Evolutionary conservation across 2,113 vertebrate genomes (phyloP).

Genomic region (Psammodynastes pulverulentus): DNA sequence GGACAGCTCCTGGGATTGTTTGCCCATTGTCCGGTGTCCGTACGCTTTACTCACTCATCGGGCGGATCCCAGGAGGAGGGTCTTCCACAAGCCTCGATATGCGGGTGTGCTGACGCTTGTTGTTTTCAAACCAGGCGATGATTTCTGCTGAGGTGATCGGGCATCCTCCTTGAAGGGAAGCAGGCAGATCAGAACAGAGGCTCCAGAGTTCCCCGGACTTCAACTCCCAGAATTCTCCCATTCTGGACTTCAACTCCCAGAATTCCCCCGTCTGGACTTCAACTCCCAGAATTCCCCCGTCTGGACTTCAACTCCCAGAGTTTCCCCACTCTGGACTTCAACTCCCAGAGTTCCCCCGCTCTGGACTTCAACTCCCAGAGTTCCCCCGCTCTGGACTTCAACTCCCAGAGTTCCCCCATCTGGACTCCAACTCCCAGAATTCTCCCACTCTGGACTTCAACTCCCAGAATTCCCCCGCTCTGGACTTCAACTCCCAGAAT

Average conservation of each 20-base stretch:
- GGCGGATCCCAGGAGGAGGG: accelerated
- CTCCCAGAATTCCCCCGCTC: too few relatives aligned
- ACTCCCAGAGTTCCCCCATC: too few relatives aligned
- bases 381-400: too few relatives aligned
- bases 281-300: neutral
- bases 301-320: neutral
- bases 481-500: too few relatives aligned
- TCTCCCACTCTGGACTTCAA: too few relatives aligned
- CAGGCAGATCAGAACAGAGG: neutral
- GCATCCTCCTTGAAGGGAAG: neutral
- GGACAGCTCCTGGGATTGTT: neutral
- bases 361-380: too few relatives aligned
- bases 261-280: neutral
- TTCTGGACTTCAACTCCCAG: too few relatives aligned
- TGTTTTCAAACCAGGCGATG: neutral
- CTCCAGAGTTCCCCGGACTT: neutral
- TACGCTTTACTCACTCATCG: neutral
- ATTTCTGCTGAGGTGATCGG: neutral
- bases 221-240: neutral
- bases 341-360: too few relatives aligned
- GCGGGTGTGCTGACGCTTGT: neutral
- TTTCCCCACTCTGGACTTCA: too few relatives aligned
- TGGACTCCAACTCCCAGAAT: too few relatives aligned
- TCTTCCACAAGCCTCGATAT: accelerated
- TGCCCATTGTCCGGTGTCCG: neutral